A percentile compares a stretch with the other conserved stretches of the same genome.
phyloP scores from a whole-genome alignment of 2,888 invertebrate genomes.

The Mylabris sibirica region DNA sequence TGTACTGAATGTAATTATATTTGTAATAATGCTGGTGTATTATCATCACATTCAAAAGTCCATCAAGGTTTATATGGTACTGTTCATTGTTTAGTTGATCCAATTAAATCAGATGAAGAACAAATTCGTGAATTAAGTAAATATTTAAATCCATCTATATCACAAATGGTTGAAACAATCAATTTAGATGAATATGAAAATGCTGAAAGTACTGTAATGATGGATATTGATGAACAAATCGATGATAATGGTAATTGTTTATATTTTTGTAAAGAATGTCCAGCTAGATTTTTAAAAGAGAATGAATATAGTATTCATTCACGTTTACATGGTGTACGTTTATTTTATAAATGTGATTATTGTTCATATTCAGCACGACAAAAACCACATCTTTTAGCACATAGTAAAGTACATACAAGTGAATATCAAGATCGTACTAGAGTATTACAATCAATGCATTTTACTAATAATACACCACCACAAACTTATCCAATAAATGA shows the following conservation, averaged over 20 bases:
- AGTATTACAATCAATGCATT: constrained; percentile 71
- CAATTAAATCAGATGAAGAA: constrained; percentile 71
- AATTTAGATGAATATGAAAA: constrained; percentile 34
- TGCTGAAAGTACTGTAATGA: constrained; percentile 33
- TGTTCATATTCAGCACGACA: constrained; percentile 81
- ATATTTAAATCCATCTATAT: constrained; percentile 38
- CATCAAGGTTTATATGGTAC: constrained; percentile 76
- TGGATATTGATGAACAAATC: constrained; percentile 42
- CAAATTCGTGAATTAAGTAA: constrained; percentile 65
- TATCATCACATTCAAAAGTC: constrained; percentile 77
- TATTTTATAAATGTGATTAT: constrained; percentile 74
- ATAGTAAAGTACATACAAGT: constrained; percentile 75
- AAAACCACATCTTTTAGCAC: constrained; percentile 72
- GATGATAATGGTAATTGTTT: constrained; percentile 51
- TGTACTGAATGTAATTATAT: constrained; percentile 84
- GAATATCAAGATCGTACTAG: constrained; percentile 82
- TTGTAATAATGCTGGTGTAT: constrained; percentile 74
- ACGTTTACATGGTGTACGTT: constrained; percentile 71
- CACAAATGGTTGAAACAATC: constrained; percentile 36
- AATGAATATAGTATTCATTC: constrained; percentile 77
- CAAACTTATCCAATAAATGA: constrained; percentile 62
- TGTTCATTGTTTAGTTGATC: constrained; percentile 76
- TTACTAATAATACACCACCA: constrained; percentile 69
- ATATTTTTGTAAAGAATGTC: constrained; percentile 82
- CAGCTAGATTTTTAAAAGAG: constrained; percentile 81